phyloP scores from a whole-genome alignment of 2,888 invertebrate genomes.

The Meghimatium bilineatum region DNA sequence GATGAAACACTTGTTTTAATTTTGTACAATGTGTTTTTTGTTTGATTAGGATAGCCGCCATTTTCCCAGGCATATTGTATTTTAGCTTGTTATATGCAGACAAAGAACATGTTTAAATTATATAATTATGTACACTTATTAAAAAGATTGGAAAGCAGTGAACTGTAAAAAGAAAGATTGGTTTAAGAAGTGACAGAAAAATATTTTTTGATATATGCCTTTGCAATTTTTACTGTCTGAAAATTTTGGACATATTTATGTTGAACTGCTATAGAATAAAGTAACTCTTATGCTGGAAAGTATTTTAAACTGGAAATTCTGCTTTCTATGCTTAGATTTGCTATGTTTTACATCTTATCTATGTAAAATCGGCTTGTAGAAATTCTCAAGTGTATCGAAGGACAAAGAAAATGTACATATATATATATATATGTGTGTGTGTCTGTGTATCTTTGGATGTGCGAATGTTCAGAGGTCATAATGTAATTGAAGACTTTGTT shows the following conservation, averaged over 20 bases:
- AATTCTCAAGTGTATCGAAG: not conserved
- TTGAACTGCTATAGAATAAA: too few species aligned
- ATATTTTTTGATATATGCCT: too few species aligned
- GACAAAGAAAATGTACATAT: not conserved
- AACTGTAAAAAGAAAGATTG: not conserved
- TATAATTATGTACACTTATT: slow-evolving; percentile 12
- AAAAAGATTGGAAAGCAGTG: not conserved
- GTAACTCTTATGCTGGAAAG: not conserved
- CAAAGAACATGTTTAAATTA: not conserved
- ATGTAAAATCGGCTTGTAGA: not conserved
- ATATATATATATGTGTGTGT: not conserved
- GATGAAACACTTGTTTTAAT: slow-evolving; percentile 33
- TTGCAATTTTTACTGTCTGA: too few species aligned
- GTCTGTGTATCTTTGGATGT: not conserved
- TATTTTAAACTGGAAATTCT: not conserved
- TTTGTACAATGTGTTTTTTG: not conserved
- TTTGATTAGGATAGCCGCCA: slow-evolving; percentile 16
- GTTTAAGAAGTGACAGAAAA: not conserved
- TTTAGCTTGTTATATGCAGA: not conserved
- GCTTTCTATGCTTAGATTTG: slow-evolving; percentile 6
- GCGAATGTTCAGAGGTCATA: too few species aligned
- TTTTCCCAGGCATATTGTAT: not conserved
- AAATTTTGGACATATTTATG: too few species aligned
- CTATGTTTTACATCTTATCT: not conserved
- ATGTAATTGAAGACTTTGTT: too few species aligned